phyloP scores from a whole-genome alignment of 2,797 vertebrate species.

The Mergus octosetaceus region DNA sequence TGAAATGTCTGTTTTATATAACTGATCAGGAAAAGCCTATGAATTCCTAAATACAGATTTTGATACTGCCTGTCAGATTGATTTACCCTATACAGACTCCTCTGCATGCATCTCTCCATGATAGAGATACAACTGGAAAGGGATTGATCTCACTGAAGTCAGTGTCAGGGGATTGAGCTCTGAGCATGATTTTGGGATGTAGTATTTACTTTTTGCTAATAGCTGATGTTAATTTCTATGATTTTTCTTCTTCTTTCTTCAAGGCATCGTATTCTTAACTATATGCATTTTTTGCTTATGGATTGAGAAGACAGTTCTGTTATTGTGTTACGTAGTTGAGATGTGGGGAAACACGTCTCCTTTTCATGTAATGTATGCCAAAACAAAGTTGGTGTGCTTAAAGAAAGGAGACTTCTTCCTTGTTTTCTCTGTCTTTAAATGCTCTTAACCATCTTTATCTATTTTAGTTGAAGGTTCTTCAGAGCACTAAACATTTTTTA shows the following conservation, averaged over 20 bases:
- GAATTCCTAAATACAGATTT: conserved; percentile 45
- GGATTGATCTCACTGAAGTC: background rate
- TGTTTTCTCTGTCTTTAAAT: background rate
- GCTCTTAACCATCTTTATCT: background rate
- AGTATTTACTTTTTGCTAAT: background rate
- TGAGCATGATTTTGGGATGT: background rate
- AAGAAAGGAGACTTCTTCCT: background rate
- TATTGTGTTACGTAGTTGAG: background rate
- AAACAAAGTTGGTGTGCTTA: background rate
- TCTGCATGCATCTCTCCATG: fast-evolving
- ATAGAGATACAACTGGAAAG: background rate
- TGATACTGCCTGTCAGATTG: conserved; percentile 38
- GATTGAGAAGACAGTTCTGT: background rate
- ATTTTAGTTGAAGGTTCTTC: background rate
- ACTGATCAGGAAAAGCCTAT: conserved; percentile 32
- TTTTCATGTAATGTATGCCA: background rate
- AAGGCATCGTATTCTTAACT: background rate
- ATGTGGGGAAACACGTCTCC: background rate
- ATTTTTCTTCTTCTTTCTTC: background rate
- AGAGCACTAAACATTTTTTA: background rate
- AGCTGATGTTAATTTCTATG: background rate
- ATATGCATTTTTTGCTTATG: background rate
- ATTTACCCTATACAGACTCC: background rate
- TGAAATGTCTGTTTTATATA: conserved; percentile 37
- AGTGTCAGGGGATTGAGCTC: background rate